phyloP scores from a whole-genome alignment of 2,888 invertebrate species.

The Ditula angustiorana region DNA sequence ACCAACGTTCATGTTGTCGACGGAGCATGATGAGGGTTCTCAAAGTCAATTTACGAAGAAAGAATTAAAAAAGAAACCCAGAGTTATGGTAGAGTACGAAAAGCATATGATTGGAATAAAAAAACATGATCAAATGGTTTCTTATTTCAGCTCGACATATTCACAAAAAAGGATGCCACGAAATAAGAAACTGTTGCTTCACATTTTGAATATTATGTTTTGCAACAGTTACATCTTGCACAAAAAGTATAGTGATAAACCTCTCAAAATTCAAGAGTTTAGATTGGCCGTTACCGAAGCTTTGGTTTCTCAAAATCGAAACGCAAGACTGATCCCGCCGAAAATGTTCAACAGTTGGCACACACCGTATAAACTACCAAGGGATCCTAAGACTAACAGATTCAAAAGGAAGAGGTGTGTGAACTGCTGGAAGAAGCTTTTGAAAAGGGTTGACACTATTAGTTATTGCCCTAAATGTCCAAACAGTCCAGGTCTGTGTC shows the following conservation, averaged over 20 bases:
- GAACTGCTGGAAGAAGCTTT: constrained; percentile 23
- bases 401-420: constrained; percentile 26
- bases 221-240: constrained; percentile 27
- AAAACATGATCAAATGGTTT: constrained; percentile 22
- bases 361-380: constrained; percentile 31
- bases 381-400: constrained; percentile 25
- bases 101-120: constrained; percentile 23
- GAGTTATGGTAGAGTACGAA: constrained; percentile 17
- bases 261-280: constrained; percentile 17
- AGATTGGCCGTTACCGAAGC: constrained; percentile 11
- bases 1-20: constrained; percentile 15
- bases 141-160: constrained; percentile 17
- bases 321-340: not conserved
- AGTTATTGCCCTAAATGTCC: constrained; percentile 37
- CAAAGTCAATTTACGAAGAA: constrained; percentile 13
- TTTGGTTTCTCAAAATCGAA: constrained; percentile 22
- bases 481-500: constrained; percentile 22
- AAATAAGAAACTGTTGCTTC: constrained; percentile 17
- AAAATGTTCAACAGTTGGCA: constrained; percentile 6
- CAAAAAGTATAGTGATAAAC: constrained; percentile 4
- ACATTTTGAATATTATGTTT: constrained; percentile 31
- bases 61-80: constrained; percentile 12
- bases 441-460: constrained; percentile 25
- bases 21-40: constrained; percentile 20
- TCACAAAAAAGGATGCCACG: constrained; percentile 16